Conservation (phyloP, 2,888 invertebrate genomes). For the Steinernema carpocapsae region DNA sequence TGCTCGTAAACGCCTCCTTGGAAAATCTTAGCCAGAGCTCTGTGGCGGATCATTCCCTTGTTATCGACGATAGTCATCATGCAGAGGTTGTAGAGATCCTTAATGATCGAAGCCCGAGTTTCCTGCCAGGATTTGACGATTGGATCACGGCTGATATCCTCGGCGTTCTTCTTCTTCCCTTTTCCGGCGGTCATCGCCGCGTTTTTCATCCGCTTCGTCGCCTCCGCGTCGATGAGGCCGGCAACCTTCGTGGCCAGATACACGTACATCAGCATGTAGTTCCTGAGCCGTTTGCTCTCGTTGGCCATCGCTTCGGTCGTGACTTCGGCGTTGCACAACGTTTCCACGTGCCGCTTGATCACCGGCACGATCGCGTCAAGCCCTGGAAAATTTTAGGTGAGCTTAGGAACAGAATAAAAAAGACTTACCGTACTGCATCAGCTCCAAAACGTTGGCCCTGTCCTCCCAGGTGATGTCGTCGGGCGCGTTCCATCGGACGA, state of each 20-base stretch:
- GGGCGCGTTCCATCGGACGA: conserved; percentile 36
- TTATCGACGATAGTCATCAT: conserved; percentile 16
- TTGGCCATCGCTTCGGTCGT: conserved; percentile 6
- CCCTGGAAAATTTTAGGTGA: neutral
- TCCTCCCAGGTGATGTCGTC: conserved; percentile 10
- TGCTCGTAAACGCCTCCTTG: conserved; percentile 18
- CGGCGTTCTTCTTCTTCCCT: neutral
- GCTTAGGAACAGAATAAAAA: neutral
- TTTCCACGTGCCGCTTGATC: neutral
- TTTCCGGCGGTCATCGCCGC: neutral
- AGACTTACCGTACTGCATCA: conserved; percentile 13
- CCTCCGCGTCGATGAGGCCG: conserved; percentile 37
- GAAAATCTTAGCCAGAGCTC: neutral
- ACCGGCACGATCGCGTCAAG: conserved; percentile 11
- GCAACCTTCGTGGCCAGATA: conserved; percentile 38
- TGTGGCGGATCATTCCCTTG: neutral
- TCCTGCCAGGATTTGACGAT: neutral
- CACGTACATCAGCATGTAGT: conserved; percentile 41
- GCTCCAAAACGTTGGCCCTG: conserved; percentile 1
- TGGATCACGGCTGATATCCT: neutral
- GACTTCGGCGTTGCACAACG: neutral
- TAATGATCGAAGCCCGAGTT: neutral
- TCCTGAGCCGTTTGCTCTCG: conserved; percentile 35
- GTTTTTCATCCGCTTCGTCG: conserved; percentile 28
- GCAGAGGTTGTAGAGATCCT: neutral